Evolutionary conservation across 1,140 invertebrate genomes (phyloP).

Genomic region (Thaumatotibia leucotreta): DNA sequence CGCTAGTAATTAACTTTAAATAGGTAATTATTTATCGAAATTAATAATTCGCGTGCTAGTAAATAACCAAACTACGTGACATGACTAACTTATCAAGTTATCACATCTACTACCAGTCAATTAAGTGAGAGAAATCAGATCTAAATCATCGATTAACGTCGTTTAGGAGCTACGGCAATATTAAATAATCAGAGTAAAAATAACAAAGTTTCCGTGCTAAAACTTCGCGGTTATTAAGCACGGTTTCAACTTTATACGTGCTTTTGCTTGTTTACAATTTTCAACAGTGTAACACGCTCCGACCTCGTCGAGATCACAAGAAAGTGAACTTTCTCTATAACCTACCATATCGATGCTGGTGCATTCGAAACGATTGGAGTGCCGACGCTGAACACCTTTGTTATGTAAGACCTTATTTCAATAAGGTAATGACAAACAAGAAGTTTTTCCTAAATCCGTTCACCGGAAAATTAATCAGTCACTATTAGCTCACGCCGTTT

Average conservation of each 20-base stretch:
- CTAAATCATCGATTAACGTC: background rate
- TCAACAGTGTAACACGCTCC: constrained; percentile 21
- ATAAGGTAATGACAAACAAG: background rate
- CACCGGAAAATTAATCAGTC: constrained; percentile 9
- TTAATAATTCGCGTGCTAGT: background rate
- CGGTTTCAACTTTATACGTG: background rate
- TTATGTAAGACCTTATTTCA: constrained; percentile 5
- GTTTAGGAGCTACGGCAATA: background rate
- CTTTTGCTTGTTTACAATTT: constrained; percentile 11
- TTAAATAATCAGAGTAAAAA: background rate
- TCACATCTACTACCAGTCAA: background rate
- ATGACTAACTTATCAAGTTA: background rate
- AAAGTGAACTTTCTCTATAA: constrained; percentile 39
- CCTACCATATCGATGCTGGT: constrained; percentile 2
- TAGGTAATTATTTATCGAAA: background rate
- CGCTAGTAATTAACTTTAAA: background rate
- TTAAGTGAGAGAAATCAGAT: background rate
- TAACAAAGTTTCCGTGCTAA: background rate
- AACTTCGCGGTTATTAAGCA: constrained; percentile 3
- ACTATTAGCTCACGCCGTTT: background rate
- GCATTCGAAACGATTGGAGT: background rate
- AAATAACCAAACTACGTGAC: background rate
- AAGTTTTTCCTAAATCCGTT: background rate
- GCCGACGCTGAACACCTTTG: background rate
- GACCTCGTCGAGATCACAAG: constrained; percentile 24